Evolutionary conservation across 2,797 vertebrate genomes (phyloP).

Genomic region (Gymnothorax javanicus): DNA sequence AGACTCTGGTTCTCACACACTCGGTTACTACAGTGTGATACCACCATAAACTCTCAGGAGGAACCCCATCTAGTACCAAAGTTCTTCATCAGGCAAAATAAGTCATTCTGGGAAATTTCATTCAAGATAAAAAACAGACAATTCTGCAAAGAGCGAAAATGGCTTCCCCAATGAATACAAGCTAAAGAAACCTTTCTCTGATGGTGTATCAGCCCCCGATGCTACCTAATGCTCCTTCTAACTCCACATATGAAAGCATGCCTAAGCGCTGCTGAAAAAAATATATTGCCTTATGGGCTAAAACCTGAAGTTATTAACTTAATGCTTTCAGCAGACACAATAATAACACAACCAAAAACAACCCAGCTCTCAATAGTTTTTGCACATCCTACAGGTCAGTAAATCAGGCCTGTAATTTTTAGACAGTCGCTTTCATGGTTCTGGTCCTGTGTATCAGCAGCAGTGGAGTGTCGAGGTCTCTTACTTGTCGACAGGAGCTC

Average conservation of each 20-base stretch:
- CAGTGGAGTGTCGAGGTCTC: neutral
- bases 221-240: neutral
- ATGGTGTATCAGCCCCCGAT: neutral
- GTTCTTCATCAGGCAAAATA: neutral
- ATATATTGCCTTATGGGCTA: neutral
- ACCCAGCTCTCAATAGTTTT: no score
- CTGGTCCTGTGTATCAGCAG: neutral
- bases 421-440: neutral
- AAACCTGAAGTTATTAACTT: no score
- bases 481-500: conserved; percentile 59
- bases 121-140: neutral
- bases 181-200: neutral
- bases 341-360: no score
- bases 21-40: neutral
- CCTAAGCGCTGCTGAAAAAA: neutral
- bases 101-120: neutral
- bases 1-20: no score
- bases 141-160: neutral
- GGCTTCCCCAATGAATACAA: neutral
- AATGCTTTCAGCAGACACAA: no score
- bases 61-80: neutral
- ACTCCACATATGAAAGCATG: neutral
- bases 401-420: neutral
- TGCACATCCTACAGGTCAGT: no score
- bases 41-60: neutral